A percentile compares a stretch with the other conserved stretches of the same genome.
phyloP scores from a whole-genome alignment of 2,797 vertebrate species.

The Alectoris magna region DNA sequence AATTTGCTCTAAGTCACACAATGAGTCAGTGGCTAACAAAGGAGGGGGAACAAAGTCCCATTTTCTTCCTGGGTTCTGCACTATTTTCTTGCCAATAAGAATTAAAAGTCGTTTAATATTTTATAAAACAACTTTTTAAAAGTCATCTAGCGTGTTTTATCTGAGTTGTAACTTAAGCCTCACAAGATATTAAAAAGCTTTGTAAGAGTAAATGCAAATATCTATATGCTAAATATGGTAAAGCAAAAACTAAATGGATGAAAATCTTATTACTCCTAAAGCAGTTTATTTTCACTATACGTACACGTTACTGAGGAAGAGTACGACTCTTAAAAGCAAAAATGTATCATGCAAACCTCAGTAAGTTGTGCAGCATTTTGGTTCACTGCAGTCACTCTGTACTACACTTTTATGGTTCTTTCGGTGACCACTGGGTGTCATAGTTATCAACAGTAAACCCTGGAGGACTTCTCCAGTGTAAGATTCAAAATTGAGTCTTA shows the following conservation, averaged over 20 bases:
- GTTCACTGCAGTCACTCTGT: background rate
- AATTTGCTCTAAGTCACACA: conserved; percentile 38
- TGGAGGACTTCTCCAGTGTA: background rate
- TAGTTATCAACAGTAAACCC: conserved; percentile 57
- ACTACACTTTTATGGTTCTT: conserved; percentile 11
- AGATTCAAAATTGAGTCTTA: background rate
- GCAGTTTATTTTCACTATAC: background rate
- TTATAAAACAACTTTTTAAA: background rate
- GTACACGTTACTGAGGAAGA: background rate
- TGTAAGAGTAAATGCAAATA: background rate
- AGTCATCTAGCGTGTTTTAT: background rate
- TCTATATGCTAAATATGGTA: background rate
- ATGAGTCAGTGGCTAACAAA: conserved; percentile 55
- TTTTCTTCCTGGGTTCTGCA: background rate
- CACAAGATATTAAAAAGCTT: background rate
- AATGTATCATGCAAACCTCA: background rate
- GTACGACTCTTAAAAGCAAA: background rate
- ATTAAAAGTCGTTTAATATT: conserved; percentile 21
- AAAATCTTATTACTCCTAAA: background rate
- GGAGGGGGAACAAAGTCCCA: conserved; percentile 19
- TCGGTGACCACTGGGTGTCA: conserved; percentile 78
- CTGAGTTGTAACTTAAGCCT: background rate
- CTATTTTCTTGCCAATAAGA: background rate
- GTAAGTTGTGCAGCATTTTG: background rate
- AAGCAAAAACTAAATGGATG: background rate